Base-by-base conservation (phyloP, 2,113 vertebrate genomes). In the Gallinago jamesoni region DNA sequence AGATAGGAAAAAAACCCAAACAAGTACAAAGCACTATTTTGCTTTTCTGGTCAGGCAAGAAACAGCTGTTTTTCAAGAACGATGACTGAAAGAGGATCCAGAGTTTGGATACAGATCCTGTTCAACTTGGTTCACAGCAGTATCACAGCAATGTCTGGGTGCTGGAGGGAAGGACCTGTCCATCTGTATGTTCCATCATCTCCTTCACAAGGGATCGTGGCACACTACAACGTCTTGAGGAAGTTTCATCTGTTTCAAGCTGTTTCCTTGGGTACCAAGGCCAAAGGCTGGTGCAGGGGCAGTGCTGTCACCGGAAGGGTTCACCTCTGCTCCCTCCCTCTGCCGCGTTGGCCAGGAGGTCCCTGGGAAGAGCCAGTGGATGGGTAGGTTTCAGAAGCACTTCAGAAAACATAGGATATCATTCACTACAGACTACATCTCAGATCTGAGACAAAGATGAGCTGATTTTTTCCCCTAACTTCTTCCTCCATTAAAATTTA, bases 271-370 rank as follows among this genome's bases (percentile, higher is more conserved):
- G 6, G 3, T 7, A 13, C 25, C 23, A 8, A 69, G 28, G 20
- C 39, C 5, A 3, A 8, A 69, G 28, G 20, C 39, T 5, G 3
- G 55, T 5, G 41, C 37, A 35, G 68, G 1, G 14, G 48, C 12
- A 1, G 59, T 7, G 23, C 70, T 59, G 50, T 35, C 31, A 17
- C 2, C 9, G 0, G 0, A 35, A 31, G 43, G 27, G 12, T 3
- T 17, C 4, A 9, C 12, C 14, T 28, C 75, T 25, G 47, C 7
- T 3, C 3, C 1, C 48, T 43, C 4, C 28, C 39, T 17, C 53
- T 59, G 60, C 9, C 2, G 8, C n/a, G 3, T 21, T 33, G 3
- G 31, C 25, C 72, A 30, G 20, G 37, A 6, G 68, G 45, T 5
- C 18, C 33, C n/a, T 1, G 2, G 43, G 59, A 41, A 67, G 39